phyloP scores from a whole-genome alignment of 2,113 vertebrate species.

The Gopherus flavomarginatus region DNA sequence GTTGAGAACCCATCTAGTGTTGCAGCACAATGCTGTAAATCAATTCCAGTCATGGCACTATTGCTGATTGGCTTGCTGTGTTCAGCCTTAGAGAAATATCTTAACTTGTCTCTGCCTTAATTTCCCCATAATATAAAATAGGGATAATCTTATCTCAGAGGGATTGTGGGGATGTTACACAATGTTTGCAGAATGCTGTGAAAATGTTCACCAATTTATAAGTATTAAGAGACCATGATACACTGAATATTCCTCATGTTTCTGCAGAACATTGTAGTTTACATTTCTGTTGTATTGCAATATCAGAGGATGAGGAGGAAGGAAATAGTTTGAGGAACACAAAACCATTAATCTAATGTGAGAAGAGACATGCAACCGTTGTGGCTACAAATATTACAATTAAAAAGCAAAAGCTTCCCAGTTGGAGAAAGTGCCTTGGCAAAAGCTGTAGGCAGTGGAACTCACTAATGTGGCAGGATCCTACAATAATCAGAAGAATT shows the following conservation, averaged over 20 bases:
- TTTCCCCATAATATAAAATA: background rate
- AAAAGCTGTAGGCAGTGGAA: background rate
- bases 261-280: background rate
- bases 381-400: background rate
- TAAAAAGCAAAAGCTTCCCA: background rate
- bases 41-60: background rate
- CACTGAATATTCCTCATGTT: background rate
- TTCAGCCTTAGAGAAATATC: background rate
- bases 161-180: background rate
- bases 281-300: background rate
- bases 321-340: background rate
- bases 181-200: background rate
- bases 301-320: background rate
- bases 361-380: background rate
- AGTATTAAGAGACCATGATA: background rate
- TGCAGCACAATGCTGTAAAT: fast-evolving
- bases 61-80: background rate
- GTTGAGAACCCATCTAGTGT: background rate
- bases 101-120: background rate
- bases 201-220: background rate
- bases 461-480: background rate
- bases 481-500: background rate
- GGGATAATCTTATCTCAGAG: background rate
- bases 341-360: background rate
- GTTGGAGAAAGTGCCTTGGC: background rate